These are phyloP conservation scores for Struthio camelus DNA, from an alignment of 2,113 vertebrate genomes.

Conservation along the genomic window DNA sequence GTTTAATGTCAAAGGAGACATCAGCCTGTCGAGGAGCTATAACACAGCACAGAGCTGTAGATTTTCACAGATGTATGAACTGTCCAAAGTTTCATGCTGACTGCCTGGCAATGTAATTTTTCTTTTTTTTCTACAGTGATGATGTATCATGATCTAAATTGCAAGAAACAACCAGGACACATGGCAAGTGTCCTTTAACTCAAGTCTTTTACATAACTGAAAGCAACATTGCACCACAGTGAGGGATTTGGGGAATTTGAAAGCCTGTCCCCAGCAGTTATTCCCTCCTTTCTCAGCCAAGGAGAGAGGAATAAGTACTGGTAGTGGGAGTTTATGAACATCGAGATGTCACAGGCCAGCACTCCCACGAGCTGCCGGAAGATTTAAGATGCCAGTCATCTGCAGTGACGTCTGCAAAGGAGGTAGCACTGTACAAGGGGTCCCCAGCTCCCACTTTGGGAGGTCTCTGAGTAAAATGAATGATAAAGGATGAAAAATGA, in stretches of 20 bases:
- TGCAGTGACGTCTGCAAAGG: background rate
- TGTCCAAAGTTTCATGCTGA: background rate
- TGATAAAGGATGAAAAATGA: background rate
- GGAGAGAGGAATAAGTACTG: background rate
- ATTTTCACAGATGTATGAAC: accelerated
- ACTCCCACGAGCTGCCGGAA: background rate
- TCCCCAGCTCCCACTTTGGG: background rate
- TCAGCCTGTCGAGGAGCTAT: background rate
- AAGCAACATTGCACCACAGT: background rate
- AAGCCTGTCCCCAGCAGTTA: background rate
- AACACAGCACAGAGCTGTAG: background rate
- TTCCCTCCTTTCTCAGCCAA: background rate
- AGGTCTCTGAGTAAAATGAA: background rate
- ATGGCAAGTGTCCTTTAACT: background rate
- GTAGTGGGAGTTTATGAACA: background rate
- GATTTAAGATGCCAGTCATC: background rate
- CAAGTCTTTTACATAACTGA: background rate
- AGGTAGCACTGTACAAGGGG: background rate
- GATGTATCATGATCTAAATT: background rate
- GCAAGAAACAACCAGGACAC: background rate
- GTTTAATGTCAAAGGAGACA: background rate
- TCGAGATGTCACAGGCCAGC: background rate
- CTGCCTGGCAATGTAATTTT: background rate
- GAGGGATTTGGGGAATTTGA: background rate
- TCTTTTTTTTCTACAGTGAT: background rate